Percentiles rank a stretch among this genome's conserved stretches.
phyloP scores from a whole-genome alignment of 2,797 vertebrate species.

The Hylomyscus alleni region DNA sequence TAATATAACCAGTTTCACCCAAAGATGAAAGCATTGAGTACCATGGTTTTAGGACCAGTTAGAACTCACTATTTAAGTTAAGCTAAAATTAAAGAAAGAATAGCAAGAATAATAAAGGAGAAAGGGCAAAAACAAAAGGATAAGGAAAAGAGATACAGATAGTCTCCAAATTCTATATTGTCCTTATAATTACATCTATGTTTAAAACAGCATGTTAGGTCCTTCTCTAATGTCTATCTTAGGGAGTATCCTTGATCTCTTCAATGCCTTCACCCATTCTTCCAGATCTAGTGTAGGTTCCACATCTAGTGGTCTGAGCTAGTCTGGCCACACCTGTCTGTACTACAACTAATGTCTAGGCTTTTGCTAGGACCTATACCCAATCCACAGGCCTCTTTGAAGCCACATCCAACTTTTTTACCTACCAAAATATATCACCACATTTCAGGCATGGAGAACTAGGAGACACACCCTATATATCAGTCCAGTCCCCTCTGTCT shows the following conservation, averaged over 20 bases:
- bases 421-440: not conserved
- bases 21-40: not conserved
- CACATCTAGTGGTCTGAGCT: not conserved
- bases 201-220: slow-evolving; percentile 25
- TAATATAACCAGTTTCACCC: not conserved
- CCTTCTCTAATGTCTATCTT: not conserved
- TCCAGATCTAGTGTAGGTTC: not conserved
- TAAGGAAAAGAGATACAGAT: not conserved
- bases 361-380: not conserved
- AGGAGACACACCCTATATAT: no score
- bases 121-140: not conserved
- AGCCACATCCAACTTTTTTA: not conserved
- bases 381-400: not conserved
- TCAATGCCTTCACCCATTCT: no score
- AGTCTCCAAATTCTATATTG: slow-evolving; percentile 2
- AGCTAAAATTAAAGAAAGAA: not conserved
- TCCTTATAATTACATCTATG: not conserved
- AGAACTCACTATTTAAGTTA: slow-evolving; percentile 38
- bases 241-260: no score
- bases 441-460: not conserved
- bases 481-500: not conserved
- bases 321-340: not conserved
- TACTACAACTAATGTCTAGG: not conserved
- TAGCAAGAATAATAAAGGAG: no score
- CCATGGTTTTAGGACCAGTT: not conserved